Base-by-base conservation (phyloP, 2,113 vertebrate genomes). In the Oplegnathus fasciatus region DNA sequence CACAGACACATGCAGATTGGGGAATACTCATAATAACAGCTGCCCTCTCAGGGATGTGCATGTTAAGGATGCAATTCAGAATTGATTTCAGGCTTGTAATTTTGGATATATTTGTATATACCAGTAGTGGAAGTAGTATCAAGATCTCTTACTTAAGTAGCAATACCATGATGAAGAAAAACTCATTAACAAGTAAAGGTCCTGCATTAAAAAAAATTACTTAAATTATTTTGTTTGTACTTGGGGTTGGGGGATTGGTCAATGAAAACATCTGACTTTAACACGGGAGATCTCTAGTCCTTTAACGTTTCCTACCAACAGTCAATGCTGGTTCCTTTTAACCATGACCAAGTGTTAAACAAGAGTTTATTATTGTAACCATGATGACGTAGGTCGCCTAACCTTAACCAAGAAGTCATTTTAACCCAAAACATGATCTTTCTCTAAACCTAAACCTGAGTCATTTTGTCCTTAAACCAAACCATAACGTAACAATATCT, bases 1-100 rank as follows among this genome's bases (percentile, higher is more conserved):
- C 81, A 66, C 83, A 85, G 80, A 88, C 77, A 81, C 81, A 85
- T 78, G 86, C 86, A 91, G 77, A 88, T 89, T 52, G 68, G 84
- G 73, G 86, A 66, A 86, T 89, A 88, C 83, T 85, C 44, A 76
- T 80, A 89, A 89, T 85, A 87, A 79, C 71, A 81, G 60, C 74
- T 1, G 34, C 18, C 55, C 67, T 75, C 78, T 62, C 42, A 65
- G 55, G 68, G 44, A 69, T 30, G 75, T 37, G 44, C 71, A 68
- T 0, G 3, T 70, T 82, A 62, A 75, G 73, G 60, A 65, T 54
- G 26, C 32, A 42, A 57, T 72, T 71, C 34, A 76, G 61, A 83
- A 64, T 73, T 61, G 17, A 50, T 80, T 57, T 52, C 18, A 55
- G 1, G 24, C 32, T 30, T 54, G 42, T 32, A 22, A 58, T 78